Conservation (phyloP, 2,888 invertebrate species). For the Hemithea aestivaria region DNA sequence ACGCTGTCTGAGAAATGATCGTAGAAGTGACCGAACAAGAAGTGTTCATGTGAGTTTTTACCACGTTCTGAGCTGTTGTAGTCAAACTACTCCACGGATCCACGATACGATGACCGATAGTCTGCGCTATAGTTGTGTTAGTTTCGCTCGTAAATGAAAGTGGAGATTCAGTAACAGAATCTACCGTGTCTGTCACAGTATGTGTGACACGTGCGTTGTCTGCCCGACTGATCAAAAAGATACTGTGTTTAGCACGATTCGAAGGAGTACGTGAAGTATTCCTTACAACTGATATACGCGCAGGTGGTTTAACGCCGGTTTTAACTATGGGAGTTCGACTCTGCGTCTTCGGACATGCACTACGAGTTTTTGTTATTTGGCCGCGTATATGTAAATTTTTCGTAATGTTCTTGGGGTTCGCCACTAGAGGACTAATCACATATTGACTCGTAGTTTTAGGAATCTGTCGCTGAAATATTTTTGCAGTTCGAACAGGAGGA, state of each 20-base stretch:
- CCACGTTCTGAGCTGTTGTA: neutral
- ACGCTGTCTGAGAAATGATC: neutral
- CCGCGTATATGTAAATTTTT: too few species aligned
- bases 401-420: neutral
- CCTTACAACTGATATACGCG: too few species aligned
- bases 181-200: neutral
- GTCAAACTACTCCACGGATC: neutral
- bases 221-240: neutral
- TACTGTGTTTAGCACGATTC: neutral
- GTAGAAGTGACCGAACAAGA: neutral
- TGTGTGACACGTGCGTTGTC: constrained; percentile 2
- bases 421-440: neutral
- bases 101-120: neutral
- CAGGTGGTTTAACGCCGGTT: too few species aligned
- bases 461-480: neutral
- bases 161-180: neutral
- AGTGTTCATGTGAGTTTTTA: neutral
- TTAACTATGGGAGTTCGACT: too few species aligned
- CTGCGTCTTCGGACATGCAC: too few species aligned
- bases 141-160: neutral
- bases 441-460: neutral
- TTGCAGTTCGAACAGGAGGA: neutral
- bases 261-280: neutral
- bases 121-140: neutral
- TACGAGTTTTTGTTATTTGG: too few species aligned